Base-by-base conservation (phyloP, 2,888 invertebrate species). In the Platycnemis pennipes region DNA sequence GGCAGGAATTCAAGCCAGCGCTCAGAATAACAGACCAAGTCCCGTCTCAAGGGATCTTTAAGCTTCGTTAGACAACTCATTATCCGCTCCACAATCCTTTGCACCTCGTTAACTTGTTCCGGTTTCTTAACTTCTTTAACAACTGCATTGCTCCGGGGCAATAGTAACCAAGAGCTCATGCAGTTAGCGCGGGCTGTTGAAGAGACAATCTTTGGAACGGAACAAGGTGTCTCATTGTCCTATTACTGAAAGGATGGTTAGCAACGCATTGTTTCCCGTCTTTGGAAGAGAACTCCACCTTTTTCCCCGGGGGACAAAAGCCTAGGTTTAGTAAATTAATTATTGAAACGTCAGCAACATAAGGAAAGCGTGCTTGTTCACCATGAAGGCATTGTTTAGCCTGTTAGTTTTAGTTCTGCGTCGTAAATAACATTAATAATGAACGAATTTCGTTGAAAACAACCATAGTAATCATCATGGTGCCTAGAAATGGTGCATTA, bases 41-140 rank as follows among this genome's bases (percentile, higher is more conserved):
- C 63, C 56, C 42, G 56, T 89, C 31, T 37, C 77, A 77, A 37
- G 31, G 37, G n/a, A 45, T 63, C 44, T 91, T 63, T 53, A 44
- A 42, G 63, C 63, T 42, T 45, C 89, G 56, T 44, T 44, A 91
- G 63, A 69, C 49, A 91, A 56, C 91, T 91, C 91, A 69, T 91
- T 91, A 91, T 91, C 91, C 91, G 91, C 63, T 69, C 91, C 63
- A 42, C 63, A 63, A 63, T 63, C 63, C 63, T 63, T 91, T 91
- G 91, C 91, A 69, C 91, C 91, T 91, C 56, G 91, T 91, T 91
- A 56, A 63, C 56, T 42, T 56, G 89, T 89, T 89, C 89, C 89
- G 56, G 89, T 89, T 89, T 89, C 89, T 37, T 56, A 56, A 91
- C 63, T 11, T 63, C 91, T 91, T 91, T 91, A 89, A 89, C 53